Evolutionary conservation across 2,113 vertebrate genomes (phyloP).

Genomic region (Pteronura brasiliensis): DNA sequence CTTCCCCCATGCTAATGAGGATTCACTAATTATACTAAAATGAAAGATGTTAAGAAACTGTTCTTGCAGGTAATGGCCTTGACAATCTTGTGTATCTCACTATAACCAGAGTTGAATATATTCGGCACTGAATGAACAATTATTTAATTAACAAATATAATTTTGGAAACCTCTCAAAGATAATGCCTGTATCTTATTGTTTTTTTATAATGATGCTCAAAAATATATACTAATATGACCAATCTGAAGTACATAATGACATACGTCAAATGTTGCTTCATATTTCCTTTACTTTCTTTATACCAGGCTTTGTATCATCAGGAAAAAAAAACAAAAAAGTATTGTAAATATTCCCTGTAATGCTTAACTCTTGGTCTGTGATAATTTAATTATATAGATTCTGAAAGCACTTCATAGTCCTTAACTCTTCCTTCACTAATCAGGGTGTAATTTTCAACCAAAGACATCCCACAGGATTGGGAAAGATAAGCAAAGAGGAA

Average conservation of each 20-base stretch:
- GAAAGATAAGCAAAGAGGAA: conserved; percentile 36
- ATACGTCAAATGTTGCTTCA: neutral
- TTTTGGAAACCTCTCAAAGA: neutral
- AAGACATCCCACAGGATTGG: neutral
- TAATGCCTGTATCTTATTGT: neutral
- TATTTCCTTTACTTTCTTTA: neutral
- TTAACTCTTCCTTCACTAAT: conserved; percentile 44
- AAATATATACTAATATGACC: neutral
- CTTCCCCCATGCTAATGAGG: neutral
- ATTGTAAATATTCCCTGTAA: neutral
- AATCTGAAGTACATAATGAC: neutral
- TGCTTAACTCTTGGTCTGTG: neutral
- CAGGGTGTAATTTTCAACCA: conserved; percentile 41
- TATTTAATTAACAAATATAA: neutral
- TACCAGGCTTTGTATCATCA: neutral
- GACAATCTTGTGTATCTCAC: neutral
- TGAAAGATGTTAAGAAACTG: neutral
- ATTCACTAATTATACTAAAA: neutral
- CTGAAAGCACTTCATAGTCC: neutral
- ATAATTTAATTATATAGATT: conserved; percentile 30
- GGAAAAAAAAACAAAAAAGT: neutral
- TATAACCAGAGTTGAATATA: neutral
- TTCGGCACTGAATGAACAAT: neutral
- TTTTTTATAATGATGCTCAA: neutral
- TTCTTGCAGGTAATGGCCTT: neutral